Evolutionary conservation across 2,113 vertebrate species (phyloP), one percentile per base, ranked within the genome.

Genomic region (Oreochromis tanganicae): DNA sequence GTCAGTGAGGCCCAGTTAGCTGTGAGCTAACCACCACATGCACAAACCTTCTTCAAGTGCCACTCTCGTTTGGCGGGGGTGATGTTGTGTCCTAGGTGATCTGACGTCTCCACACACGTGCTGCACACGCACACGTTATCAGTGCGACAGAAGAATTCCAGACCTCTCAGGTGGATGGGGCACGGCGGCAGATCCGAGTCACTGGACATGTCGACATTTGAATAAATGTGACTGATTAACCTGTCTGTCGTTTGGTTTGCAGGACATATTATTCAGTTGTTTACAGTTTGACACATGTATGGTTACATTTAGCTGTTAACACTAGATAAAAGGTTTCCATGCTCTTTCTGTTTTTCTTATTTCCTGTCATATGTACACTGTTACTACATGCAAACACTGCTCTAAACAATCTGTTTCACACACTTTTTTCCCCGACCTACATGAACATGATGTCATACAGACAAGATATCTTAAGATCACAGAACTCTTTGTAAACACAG

Each of bases 101-200:
- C 95, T 0, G 3, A 87, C 0, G 12, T 73, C 59, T 95, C 94
- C 36, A 85, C 34, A 13, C 97, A 97, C 0, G n/a, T 2, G 12
- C 84, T 43, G 75, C 97, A 97, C 36, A 97, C 56, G 10, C 94
- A 96, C 7, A 14, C 19, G 85, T 95, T 94, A 2, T 97, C 96
- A 0, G 82, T 94, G 1, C 71, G 92, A 82, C 97, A 97, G 94
- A 96, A 96, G 54, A 95, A 84, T 27, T 96, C 94, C 66, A 96
- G 88, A 5, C 56, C 88, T 43, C 82, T 89, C 78, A 75, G 81
- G 88, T 97, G 96, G 43, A 59, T 0, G 27, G 91, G 88, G 56
- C 97, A 97, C 9, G 57, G 87, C 2, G 93, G 92, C 4, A 85
- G 73, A 5, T 12, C 32, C 9, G 84, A 3, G 11, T 87, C 83